Evolutionary conservation across 2,113 vertebrate genomes (phyloP).

Genomic region (Aptenodytes patagonicus): DNA sequence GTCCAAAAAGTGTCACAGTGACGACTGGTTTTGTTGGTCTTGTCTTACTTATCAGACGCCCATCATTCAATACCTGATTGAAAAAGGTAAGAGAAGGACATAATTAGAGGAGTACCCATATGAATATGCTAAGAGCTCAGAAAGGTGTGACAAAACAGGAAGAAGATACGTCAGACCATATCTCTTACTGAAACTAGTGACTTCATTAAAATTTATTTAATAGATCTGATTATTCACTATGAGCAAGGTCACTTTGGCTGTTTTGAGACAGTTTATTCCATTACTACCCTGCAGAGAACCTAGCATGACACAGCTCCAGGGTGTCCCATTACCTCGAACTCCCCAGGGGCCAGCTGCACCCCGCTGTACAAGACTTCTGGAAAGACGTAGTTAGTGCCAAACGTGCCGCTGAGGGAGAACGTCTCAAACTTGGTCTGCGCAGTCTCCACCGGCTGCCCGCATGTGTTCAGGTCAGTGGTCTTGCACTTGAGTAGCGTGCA

Average conservation of each 20-base stretch:
- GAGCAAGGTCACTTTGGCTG: neutral
- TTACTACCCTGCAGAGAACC: neutral
- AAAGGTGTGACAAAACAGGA: neutral
- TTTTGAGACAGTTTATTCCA: neutral
- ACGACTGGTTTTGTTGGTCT: constrained; percentile 42
- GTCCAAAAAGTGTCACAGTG: constrained; percentile 71
- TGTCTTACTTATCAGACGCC: constrained; percentile 43
- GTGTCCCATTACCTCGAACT: constrained; percentile 67
- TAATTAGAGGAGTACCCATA: neutral
- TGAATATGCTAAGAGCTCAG: neutral
- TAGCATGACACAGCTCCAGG: neutral
- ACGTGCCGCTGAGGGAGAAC: constrained; percentile 75
- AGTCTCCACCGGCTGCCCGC: constrained; percentile 44
- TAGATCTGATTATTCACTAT: neutral
- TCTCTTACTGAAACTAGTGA: neutral
- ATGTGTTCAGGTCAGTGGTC: neutral
- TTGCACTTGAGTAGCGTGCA: constrained; percentile 74
- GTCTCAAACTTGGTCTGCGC: constrained; percentile 68
- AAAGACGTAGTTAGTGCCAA: constrained; percentile 69
- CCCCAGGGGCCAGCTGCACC: constrained; percentile 62
- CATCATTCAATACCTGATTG: constrained; percentile 68
- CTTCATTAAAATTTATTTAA: neutral
- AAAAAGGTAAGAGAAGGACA: neutral
- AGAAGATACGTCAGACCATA: fast-evolving
- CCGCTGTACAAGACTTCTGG: constrained; percentile 74